Conservation (phyloP, 2,888 invertebrate species). For the Ectropis crepuscularia region DNA sequence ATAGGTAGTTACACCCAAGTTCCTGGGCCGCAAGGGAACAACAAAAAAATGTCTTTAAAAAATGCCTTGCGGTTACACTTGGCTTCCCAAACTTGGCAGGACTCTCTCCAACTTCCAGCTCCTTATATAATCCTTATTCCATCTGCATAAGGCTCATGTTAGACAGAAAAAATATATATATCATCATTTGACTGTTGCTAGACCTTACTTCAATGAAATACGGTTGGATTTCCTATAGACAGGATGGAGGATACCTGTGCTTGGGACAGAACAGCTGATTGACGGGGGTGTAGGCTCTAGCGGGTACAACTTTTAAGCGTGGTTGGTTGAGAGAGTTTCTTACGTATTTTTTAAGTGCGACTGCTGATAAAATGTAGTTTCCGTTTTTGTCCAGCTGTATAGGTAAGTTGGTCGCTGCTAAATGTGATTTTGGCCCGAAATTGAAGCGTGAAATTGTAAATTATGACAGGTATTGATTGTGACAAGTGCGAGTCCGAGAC, state of each 20-base stretch:
- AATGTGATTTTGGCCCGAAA: slow-evolving; percentile 13
- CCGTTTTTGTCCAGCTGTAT: neutral
- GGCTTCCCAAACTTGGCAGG: slow-evolving; percentile 6
- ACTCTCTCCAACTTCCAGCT: neutral
- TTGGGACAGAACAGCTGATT: slow-evolving; percentile 24
- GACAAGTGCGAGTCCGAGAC: slow-evolving; percentile 3
- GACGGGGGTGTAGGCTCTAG: slow-evolving; percentile 10
- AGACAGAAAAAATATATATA: neutral
- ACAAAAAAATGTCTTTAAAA: too few relatives aligned
- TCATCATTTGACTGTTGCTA: neutral
- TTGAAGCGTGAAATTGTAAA: slow-evolving; percentile 25
- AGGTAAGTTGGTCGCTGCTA: slow-evolving; percentile 2
- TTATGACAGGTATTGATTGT: slow-evolving; percentile 10
- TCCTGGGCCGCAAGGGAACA: too few relatives aligned
- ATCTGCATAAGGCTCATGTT: neutral
- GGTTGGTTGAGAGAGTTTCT: neutral
- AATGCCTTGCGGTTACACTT: neutral
- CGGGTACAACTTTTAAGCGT: neutral
- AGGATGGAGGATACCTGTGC: slow-evolving; percentile 3
- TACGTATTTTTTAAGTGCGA: neutral
- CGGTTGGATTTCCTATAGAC: neutral
- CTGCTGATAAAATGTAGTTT: neutral
- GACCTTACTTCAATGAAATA: slow-evolving; percentile 4
- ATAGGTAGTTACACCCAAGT: too few relatives aligned
- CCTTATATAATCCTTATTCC: neutral